phyloP scores from a whole-genome alignment of 53 echinoderm and acorn worm species.

The Patiria pectinifera region DNA sequence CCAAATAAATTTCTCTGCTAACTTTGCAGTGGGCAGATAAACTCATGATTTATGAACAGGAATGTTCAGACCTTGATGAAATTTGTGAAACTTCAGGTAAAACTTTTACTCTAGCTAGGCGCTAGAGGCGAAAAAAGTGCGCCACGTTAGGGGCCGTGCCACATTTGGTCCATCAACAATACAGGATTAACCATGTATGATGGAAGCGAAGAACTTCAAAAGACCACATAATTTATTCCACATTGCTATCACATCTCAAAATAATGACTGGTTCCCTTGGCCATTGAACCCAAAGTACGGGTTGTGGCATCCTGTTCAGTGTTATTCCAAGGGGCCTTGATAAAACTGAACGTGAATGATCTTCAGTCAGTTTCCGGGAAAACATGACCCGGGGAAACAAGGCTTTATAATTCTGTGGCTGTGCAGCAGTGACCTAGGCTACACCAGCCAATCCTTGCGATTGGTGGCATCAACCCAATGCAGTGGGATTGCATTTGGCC shows the following conservation, averaged over 20 bases:
- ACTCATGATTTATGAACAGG: too few relatives aligned
- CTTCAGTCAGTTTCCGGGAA: background rate
- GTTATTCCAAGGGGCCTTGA: background rate
- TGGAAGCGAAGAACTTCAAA: too few relatives aligned
- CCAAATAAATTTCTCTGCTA: too few relatives aligned
- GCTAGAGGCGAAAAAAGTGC: too few relatives aligned
- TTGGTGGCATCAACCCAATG: background rate
- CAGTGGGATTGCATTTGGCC: constrained; percentile 18
- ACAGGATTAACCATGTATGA: too few relatives aligned
- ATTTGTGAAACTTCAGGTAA: too few relatives aligned
- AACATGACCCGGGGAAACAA: constrained; percentile 16
- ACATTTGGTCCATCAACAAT: too few relatives aligned
- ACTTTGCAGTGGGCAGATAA: too few relatives aligned
- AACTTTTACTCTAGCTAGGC: too few relatives aligned
- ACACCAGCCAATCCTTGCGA: constrained; percentile 26
- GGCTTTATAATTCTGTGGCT: constrained; percentile 53
- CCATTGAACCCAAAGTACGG: background rate
- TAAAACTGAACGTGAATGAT: background rate
- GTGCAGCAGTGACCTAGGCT: constrained; percentile 34
- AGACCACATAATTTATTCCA: background rate
- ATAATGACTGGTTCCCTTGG: background rate
- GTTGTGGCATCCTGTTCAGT: background rate
- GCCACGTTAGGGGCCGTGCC: too few relatives aligned
- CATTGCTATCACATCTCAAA: background rate
- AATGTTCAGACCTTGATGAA: too few relatives aligned